Evolutionary conservation across 2,113 vertebrate species (phyloP).

Genomic region (Ageneiosus marmoratus): DNA sequence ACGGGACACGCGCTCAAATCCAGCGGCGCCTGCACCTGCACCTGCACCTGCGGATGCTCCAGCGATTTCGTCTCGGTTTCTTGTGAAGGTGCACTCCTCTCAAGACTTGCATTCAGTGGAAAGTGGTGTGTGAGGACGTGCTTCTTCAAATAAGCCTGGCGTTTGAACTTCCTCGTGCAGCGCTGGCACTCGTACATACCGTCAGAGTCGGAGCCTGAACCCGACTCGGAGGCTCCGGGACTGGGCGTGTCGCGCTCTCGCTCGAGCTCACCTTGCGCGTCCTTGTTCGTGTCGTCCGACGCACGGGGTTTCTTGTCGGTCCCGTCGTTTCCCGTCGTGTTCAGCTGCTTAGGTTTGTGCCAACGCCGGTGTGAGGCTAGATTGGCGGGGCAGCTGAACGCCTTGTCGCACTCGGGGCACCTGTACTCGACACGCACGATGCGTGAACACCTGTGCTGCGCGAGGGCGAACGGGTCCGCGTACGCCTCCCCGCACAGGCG

Average conservation of each 20-base stretch:
- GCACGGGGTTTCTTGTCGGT: constrained; percentile 55
- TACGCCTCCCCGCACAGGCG: constrained; percentile 92
- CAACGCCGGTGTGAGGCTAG: constrained; percentile 92
- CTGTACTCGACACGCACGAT: constrained; percentile 93
- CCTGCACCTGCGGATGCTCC: constrained; percentile 53
- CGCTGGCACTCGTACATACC: constrained; percentile 83
- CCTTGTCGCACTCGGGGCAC: constrained; percentile 92
- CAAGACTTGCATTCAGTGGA: constrained; percentile 59
- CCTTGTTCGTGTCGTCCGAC: constrained; percentile 45
- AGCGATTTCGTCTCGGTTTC: constrained; percentile 45
- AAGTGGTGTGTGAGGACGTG: constrained; percentile 80
- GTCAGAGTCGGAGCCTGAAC: constrained; percentile 70
- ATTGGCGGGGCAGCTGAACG: constrained; percentile 93
- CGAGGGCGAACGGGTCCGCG: constrained; percentile 85
- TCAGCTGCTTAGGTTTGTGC: constrained; percentile 85
- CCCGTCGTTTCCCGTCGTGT: constrained; percentile 54
- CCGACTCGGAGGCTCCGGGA: constrained; percentile 78
- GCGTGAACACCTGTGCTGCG: constrained; percentile 91
- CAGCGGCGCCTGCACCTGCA: constrained; percentile 65
- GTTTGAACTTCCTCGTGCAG: constrained; percentile 86
- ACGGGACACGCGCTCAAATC: constrained; percentile 80
- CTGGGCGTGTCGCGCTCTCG: constrained; percentile 84
- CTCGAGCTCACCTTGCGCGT: constrained; percentile 60
- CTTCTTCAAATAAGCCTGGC: constrained; percentile 85
- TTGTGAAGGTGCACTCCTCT: constrained; percentile 49